Evolutionary conservation across 1,140 invertebrate species (phyloP).

Genomic region (Papilio glaucus): DNA sequence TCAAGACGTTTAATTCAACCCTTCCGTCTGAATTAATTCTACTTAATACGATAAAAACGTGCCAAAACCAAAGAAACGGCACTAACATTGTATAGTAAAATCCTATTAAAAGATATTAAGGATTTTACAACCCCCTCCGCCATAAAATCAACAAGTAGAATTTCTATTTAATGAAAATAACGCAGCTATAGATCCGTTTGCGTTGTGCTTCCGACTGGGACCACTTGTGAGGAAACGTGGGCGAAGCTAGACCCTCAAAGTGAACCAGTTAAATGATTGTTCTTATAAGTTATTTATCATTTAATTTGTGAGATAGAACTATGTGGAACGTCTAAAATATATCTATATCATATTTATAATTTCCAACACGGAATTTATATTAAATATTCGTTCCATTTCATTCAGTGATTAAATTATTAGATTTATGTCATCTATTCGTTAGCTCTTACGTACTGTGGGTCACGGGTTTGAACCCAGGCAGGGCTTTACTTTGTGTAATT

Average conservation of each 20-base stretch:
- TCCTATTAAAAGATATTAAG: conserved; percentile 52
- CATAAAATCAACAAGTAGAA: conserved; percentile 34
- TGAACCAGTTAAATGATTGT: not conserved
- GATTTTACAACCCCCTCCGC: conserved; percentile 42
- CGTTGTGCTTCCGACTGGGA: not conserved
- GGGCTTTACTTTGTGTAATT: too few species aligned
- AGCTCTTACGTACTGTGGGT: too few species aligned
- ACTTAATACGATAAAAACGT: conserved; percentile 59
- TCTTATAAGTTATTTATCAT: not conserved
- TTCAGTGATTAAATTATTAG: too few species aligned
- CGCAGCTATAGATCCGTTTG: not conserved
- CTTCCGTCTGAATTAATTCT: conserved; percentile 55
- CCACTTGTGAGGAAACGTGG: conserved; percentile 5
- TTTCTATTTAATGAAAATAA: conserved; percentile 34
- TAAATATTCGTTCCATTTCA: too few species aligned
- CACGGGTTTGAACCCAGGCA: too few species aligned
- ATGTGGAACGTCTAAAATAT: not conserved
- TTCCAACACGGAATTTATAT: too few species aligned
- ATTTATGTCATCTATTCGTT: too few species aligned
- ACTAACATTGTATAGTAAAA: conserved; percentile 45
- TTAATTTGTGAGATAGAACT: not conserved
- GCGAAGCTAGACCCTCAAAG: not conserved
- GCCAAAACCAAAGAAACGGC: conserved; percentile 43
- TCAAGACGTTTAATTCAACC: conserved; percentile 43
- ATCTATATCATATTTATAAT: not conserved